Base-by-base conservation (phyloP, 1,140 invertebrate species). In the Patella vulgata region DNA sequence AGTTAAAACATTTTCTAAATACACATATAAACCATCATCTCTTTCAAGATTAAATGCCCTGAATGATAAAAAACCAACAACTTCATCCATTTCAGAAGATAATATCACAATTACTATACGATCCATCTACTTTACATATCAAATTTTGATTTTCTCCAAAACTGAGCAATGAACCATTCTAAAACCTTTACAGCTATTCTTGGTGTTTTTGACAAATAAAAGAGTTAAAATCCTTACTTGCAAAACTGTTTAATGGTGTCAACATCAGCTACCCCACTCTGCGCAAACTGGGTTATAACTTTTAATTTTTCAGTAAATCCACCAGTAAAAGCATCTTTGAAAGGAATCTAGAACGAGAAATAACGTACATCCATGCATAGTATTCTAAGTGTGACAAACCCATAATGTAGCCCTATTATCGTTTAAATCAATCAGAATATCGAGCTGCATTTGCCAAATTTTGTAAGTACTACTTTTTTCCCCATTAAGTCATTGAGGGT, bases 271-370 rank as follows among this genome's bases (percentile, higher is more conserved):
- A 52, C 43, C 9, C 70, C 63, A 67, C 62, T 58, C 28, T 68
- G 59, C 3, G 71, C 76, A 14, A 80, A 63, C 14, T 60, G 52
- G 2, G 69, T 67, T 2, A 80, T 63, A 19, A 80, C 25, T 30
- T 78, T 73, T 11, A 51, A 57, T 59, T 76, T 79, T 51, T 74
- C 70, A 43, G 43, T 63, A 4, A 60, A 36, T n/a, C 66, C 64
- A 36, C 70, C 70, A 42, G 69, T 54, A 40, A 77, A 74, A 8
- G 72, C 77, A 57, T 76, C 66, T 44, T 72, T 73, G 61, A 78
- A 79, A 43, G 60, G 67, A 14, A 79, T 74, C 77, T 79, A 71
- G 25, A 63, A 62, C 44, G 19, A n/a, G 33, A 31, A 40, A 47
- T 5, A 56, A n/a, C n/a, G n/a, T 9, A 9, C 9, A 48, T 48